Percentiles rank a stretch among this genome's conserved stretches.
phyloP scores from a whole-genome alignment of 1,140 invertebrate species.

The Nylanderia fulva region DNA sequence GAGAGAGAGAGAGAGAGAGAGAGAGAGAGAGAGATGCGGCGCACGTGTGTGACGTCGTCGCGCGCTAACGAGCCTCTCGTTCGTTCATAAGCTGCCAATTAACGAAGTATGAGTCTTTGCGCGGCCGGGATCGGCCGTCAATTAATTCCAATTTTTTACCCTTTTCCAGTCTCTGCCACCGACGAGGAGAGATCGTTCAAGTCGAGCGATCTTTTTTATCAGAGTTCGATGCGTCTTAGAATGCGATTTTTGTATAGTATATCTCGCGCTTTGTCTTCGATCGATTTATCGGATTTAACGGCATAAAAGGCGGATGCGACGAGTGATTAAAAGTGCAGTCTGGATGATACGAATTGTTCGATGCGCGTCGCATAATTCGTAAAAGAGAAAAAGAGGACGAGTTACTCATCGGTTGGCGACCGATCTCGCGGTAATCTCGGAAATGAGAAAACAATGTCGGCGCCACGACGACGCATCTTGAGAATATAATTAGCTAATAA shows the following conservation, averaged over 20 bases:
- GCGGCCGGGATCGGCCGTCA: slow-evolving; percentile 79
- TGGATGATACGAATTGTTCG: neutral
- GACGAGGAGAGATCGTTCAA: neutral
- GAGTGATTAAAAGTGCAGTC: neutral
- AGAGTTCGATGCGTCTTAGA: neutral
- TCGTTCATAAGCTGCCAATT: slow-evolving; percentile 85
- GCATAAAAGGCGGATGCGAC: neutral
- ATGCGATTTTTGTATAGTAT: neutral
- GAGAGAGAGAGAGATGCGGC: neutral
- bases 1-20: too few species aligned
- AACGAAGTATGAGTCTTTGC: slow-evolving; percentile 80
- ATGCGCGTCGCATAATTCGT: neutral
- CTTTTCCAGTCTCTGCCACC: slow-evolving; percentile 8
- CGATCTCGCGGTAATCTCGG: slow-evolving; percentile 27
- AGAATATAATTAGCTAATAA: slow-evolving; percentile 77
- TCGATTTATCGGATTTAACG: slow-evolving; percentile 2
- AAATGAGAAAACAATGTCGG: slow-evolving; percentile 60
- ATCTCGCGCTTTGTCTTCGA: neutral
- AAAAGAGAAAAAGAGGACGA: neutral
- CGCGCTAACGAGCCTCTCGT: slow-evolving; percentile 81
- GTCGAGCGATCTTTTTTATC: neutral
- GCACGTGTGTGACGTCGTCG: slow-evolving; percentile 30
- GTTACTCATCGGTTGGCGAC: slow-evolving; percentile 59
- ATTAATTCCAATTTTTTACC: slow-evolving; percentile 83
- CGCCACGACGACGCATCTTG: slow-evolving; percentile 66